Conservation (phyloP, 37 sponge, comb jelly and placozoan species). For the Diacarnus erythraeanus region DNA sequence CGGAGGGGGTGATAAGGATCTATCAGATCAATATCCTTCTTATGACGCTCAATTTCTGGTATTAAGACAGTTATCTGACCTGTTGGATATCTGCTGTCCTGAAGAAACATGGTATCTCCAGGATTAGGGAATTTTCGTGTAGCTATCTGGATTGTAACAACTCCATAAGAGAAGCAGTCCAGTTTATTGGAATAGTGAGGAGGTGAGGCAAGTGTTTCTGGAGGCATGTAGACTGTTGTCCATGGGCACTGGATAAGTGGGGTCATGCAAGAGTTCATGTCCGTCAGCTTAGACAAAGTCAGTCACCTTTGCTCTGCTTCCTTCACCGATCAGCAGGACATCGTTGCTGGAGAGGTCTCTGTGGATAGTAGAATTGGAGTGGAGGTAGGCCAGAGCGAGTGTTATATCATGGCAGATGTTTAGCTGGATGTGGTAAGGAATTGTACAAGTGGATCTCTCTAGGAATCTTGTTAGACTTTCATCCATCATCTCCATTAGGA, state of each 20-base stretch:
- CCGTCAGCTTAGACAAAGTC: slow-evolving; percentile 3
- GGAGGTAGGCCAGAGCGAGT: slow-evolving; percentile 20
- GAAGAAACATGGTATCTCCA: neutral
- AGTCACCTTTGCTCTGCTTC: slow-evolving; percentile 11
- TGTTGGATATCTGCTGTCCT: neutral
- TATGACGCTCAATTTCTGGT: slow-evolving; percentile 6
- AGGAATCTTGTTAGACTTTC: slow-evolving; percentile 14
- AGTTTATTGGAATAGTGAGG: neutral
- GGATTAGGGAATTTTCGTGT: slow-evolving; percentile 30
- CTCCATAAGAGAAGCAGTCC: slow-evolving; percentile 45
- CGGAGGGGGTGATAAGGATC: neutral
- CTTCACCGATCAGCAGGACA: neutral
- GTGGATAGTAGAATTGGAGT: slow-evolving; percentile 25
- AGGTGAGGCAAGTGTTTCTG: neutral
- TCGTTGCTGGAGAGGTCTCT: slow-evolving; percentile 29
- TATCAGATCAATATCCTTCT: neutral
- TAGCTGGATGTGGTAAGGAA: slow-evolving; percentile 12
- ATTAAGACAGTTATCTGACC: neutral
- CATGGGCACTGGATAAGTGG: slow-evolving; percentile 20
- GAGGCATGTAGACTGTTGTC: slow-evolving; percentile 28
- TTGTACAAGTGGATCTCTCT: neutral
- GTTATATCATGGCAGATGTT: slow-evolving; percentile 20
- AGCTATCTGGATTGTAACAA: slow-evolving; percentile 27
- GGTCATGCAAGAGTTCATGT: neutral
- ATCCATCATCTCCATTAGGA: slow-evolving; percentile 32